Evolutionary conservation across 2,888 invertebrate species (phyloP).

Genomic region (Aleiodes testaceus): DNA sequence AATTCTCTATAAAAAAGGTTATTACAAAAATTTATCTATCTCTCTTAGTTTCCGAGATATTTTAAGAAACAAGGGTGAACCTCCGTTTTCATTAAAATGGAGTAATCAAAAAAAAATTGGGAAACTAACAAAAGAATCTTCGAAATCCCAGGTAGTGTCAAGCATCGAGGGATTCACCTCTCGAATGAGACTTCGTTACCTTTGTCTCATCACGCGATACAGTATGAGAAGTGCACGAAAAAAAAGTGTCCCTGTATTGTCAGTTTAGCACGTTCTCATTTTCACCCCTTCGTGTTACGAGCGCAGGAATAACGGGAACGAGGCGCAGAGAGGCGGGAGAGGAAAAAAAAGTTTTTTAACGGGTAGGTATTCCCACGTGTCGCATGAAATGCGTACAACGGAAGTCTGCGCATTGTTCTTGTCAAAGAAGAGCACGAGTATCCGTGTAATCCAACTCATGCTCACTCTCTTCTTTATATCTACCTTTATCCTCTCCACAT

Average conservation of each 20-base stretch:
- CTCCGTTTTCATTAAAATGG: conserved; percentile 13
- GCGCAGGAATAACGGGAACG: conserved; percentile 24
- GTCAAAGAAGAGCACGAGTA: conserved; percentile 37
- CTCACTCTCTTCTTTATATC: too few relatives aligned
- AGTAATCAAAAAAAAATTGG: conserved; percentile 27
- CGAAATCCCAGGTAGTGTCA: conserved; percentile 44
- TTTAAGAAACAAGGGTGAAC: too few relatives aligned
- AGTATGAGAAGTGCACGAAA: conserved; percentile 43
- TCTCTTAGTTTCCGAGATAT: too few relatives aligned
- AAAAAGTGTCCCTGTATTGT: conserved; percentile 60
- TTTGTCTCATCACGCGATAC: conserved; percentile 55
- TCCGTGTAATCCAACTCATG: conserved; percentile 25
- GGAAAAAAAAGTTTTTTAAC: conserved; percentile 49
- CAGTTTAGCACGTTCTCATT: conserved; percentile 59
- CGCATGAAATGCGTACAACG: conserved; percentile 34
- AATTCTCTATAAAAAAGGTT: too few relatives aligned
- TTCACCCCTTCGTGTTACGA: neutral
- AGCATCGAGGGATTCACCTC: conserved; percentile 31
- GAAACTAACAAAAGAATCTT: conserved; percentile 37
- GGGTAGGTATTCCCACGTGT: conserved; percentile 32
- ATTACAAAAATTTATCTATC: too few relatives aligned
- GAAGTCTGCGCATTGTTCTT: conserved; percentile 45
- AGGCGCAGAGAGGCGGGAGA: conserved; percentile 44
- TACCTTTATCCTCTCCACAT: neutral
- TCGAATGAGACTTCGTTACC: conserved; percentile 56